Evolutionary conservation across 2,888 invertebrate genomes (phyloP).

Genomic region (Andrena bucephala): DNA sequence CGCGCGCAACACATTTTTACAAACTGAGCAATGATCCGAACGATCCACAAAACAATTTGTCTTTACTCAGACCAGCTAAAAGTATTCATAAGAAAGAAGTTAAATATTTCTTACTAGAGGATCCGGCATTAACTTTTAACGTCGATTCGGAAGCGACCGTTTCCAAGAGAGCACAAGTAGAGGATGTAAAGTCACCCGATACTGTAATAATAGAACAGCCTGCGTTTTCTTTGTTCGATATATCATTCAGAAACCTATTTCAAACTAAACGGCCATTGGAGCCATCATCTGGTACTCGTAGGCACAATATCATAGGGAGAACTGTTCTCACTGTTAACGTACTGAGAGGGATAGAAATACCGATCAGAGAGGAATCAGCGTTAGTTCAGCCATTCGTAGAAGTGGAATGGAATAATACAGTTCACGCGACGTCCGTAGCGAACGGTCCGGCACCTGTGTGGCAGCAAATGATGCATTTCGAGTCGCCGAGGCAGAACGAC

Average conservation of each 20-base stretch:
- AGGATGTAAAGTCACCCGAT: slow-evolving; percentile 72
- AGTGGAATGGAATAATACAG: slow-evolving; percentile 79
- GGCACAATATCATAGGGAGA: slow-evolving; percentile 73
- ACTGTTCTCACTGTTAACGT: slow-evolving; percentile 79
- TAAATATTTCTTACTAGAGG: slow-evolving; percentile 76
- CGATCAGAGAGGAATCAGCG: slow-evolving; percentile 83
- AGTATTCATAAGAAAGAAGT: slow-evolving; percentile 52
- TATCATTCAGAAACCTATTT: slow-evolving; percentile 77
- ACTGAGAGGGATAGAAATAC: slow-evolving; percentile 81
- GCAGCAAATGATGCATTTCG: slow-evolving; percentile 82
- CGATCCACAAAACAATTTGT: slow-evolving; percentile 76
- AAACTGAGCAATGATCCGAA: slow-evolving; percentile 78
- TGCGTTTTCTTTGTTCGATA: slow-evolving; percentile 76
- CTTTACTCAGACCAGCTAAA: slow-evolving; percentile 62
- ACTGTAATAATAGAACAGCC: slow-evolving; percentile 79
- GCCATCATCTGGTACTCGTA: slow-evolving; percentile 68
- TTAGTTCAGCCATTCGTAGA: slow-evolving; percentile 81
- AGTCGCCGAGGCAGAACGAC: slow-evolving; percentile 74
- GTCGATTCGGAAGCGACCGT: slow-evolving; percentile 28
- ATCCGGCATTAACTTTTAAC: slow-evolving; percentile 72
- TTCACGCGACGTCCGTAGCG: slow-evolving; percentile 74
- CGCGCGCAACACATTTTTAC: slow-evolving; percentile 59
- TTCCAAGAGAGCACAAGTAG: slow-evolving; percentile 44
- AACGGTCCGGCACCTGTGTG: slow-evolving; percentile 83
- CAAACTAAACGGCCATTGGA: slow-evolving; percentile 75